Evolutionary conservation across 2,888 invertebrate species (phyloP).

Genomic region (Phyllotreta cruciferae): DNA sequence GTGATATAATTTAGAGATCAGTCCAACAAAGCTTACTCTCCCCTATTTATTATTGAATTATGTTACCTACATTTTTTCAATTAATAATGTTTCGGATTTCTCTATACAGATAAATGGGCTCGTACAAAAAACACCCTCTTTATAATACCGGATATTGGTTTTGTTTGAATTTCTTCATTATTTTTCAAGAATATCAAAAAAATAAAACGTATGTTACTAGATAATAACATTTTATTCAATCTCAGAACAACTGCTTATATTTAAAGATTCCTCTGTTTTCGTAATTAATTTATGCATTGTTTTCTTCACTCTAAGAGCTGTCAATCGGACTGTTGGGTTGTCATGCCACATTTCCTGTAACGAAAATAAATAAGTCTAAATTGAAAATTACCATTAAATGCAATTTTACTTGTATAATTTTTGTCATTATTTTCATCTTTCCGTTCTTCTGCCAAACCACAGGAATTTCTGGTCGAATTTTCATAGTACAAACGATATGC

Average conservation of each 20-base stretch:
- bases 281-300: conserved; percentile 29
- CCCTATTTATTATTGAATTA: too few relatives aligned
- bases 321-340: conserved; percentile 37
- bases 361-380: conserved; percentile 5
- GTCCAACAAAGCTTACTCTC: too few relatives aligned
- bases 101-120: too few relatives aligned
- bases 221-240: conserved; percentile 6
- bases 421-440: conserved; percentile 28
- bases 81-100: too few relatives aligned
- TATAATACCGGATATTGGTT: too few relatives aligned
- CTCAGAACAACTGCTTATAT: conserved; percentile 2
- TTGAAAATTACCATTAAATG: conserved; percentile 7
- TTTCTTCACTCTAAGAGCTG: conserved; percentile 42
- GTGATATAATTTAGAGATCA: too few relatives aligned
- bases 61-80: too few relatives aligned
- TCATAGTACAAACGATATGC: conserved; percentile 34
- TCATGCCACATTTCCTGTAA: conserved; percentile 41
- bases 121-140: too few relatives aligned
- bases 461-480: conserved; percentile 35
- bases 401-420: conserved; percentile 27
- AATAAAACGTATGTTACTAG: too few relatives aligned
- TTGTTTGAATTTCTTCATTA: too few relatives aligned
- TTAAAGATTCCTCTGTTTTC: conserved; percentile 1
- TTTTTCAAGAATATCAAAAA: too few relatives aligned
- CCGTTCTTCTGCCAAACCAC: conserved; percentile 32